Evolutionary conservation across 2,113 vertebrate species (phyloP).

Genomic region (Hyaena hyaena): DNA sequence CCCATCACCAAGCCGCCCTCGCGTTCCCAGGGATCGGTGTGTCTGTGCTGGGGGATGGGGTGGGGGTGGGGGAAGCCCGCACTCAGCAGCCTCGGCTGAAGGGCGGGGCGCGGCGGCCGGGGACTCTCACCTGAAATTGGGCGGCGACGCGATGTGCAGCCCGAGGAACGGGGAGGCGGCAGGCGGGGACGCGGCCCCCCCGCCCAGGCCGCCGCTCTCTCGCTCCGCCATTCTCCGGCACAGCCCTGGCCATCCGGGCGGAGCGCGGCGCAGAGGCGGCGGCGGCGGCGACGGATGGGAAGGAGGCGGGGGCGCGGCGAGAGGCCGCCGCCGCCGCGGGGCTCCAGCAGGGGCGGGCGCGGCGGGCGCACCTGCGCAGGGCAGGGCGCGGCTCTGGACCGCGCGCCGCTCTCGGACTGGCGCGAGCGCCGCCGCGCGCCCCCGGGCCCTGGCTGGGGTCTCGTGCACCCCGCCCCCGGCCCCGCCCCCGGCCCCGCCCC

Average conservation of each 20-base stretch:
- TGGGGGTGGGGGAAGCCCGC: background rate
- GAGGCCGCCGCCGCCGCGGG: constrained; percentile 52
- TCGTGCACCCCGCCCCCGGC: constrained; percentile 34
- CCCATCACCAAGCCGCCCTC: background rate
- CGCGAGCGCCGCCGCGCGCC: constrained; percentile 50
- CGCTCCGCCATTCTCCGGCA: constrained; percentile 91
- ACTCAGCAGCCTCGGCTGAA: background rate
- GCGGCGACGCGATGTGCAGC: constrained; percentile 89
- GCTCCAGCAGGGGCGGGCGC: background rate
- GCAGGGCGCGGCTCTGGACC: constrained; percentile 43
- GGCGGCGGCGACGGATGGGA: background rate
- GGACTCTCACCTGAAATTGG: constrained; percentile 89
- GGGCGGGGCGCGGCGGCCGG: background rate
- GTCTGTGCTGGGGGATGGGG: background rate
- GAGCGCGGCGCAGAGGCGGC: constrained; percentile 67
- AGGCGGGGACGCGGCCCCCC: constrained; percentile 86
- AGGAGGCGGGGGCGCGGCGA: constrained; percentile 52
- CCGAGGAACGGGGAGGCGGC: constrained; percentile 88
- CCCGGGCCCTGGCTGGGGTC: background rate
- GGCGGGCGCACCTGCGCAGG: constrained; percentile 61
- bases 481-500: constrained; percentile 14
- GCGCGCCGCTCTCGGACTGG: background rate
- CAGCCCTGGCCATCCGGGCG: constrained; percentile 83
- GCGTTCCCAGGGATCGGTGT: background rate
- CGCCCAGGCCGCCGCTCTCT: constrained; percentile 86